Evolutionary conservation across 2,113 vertebrate species (phyloP), one percentile per base, ranked within the genome.

Genomic region (Scopus umbretta): DNA sequence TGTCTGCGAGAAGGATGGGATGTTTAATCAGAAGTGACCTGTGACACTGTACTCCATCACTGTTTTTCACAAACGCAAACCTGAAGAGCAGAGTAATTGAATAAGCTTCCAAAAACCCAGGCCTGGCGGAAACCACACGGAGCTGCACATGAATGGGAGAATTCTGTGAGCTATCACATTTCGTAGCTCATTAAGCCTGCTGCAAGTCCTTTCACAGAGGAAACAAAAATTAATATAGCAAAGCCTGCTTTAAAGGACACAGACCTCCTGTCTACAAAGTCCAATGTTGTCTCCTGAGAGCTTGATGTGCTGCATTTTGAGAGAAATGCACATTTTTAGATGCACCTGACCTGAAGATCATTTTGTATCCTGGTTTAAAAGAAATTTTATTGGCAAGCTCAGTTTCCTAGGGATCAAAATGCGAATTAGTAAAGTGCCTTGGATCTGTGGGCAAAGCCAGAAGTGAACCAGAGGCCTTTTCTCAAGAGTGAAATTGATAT

Each of bases 1-100:
- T 99, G 99, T 94, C 99, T 99, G 98, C 1, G 86, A 95, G 97
- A 97, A 90, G 96, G 96, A 97, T n/a, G 94, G 94, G 36, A 86
- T 80, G 85, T 86, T 98, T 97, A 98, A 97, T 97, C 93, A 81
- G 81, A 91, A 95, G 74, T 96, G 97, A 97, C 97, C 97, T 45
- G 27, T 27, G 91, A 92, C 75, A 96, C 94, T 52, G 29, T 15
- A 25, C 87, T 97, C 91, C 87, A 83, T 80, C 89, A 65, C 10
- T 45, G 81, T 50, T 93, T 86, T 29, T 61, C 87, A 73, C 87
- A n/a, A 53, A 16, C 10, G 68, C 40, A 75, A 88, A 92, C 29
- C 82, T 90, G 89, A 94, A 63, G 68, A 71, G 88, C 4, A 66
- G 49, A 61, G 81, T 62, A 86, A 97, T 96, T 95, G 97, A 97